Base-by-base conservation (phyloP, 2,888 invertebrate species). In the Drosophila mimica region DNA sequence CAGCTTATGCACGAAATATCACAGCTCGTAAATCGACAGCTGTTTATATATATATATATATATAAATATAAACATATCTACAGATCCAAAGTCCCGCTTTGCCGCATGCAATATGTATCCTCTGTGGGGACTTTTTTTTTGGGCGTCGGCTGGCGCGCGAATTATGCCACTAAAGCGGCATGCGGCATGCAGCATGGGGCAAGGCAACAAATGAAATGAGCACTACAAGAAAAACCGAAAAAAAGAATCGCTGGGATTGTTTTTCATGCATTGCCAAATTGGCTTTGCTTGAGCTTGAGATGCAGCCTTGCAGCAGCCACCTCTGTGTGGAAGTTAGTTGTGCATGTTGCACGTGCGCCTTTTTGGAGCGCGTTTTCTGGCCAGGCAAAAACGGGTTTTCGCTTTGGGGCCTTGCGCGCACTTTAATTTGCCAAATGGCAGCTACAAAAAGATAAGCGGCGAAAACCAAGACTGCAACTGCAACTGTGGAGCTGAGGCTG, bases 11-110 rank as follows among this genome's bases (percentile, higher is more conserved):
- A 79, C 76, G 74, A 88, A 79, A 83, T 88, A 85, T 85, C 85
- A 85, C 85, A 85, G 88, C 76, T 83, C 85, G 85, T 88, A 85
- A 88, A 88, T 88, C 76, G 88, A 74, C 69, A 71, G 79, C 68
- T 46, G 25, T 46, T 46, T 25, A 56, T 57, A 28, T 36, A 36
- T 25, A 4, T 15, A 15, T 53, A 4, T 13, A 13, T 57, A 15
- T 40, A 43, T 25, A 52, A 34, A 51, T 49, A 17, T 28, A 17
- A 7, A 0, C n/a, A n/a, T 52, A 17, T 36, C 11, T 58, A 17
- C 48, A 46, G 20, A 54, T 54, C 17, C 2, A 33, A 33, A 25
- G 33, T 38, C 28, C 62, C 53, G 51, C 49, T 58, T 59, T 38
- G 46, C 61, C 58, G 63, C 66, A 57, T 63, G 28, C 34, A 48